Percentiles rank a stretch among this genome's conserved stretches.
Evolutionary conservation across 2,113 vertebrate genomes (phyloP).

Genomic region (Ariopsis seemanni): DNA sequence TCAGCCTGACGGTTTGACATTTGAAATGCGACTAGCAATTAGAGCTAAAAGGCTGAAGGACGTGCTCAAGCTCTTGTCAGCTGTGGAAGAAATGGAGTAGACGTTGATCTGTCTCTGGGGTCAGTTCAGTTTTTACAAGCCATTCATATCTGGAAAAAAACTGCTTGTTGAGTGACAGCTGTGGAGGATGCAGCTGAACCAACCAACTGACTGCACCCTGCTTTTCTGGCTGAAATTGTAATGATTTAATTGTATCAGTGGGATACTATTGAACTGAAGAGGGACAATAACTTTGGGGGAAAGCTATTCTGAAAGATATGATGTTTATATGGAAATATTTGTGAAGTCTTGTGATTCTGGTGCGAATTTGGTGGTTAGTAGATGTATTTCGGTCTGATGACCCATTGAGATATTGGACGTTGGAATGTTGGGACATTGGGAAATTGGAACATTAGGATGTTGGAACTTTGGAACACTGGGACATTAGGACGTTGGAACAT

Average conservation of each 20-base stretch:
- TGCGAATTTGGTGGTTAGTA: not conserved
- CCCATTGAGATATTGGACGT: too few species aligned
- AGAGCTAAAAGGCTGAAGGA: slow-evolving; percentile 47
- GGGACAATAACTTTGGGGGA: not conserved
- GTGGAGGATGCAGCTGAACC: slow-evolving; percentile 24
- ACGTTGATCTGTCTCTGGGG: slow-evolving; percentile 36
- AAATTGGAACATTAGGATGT: too few species aligned
- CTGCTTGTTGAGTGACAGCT: slow-evolving; percentile 23
- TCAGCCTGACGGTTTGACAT: slow-evolving; percentile 40
- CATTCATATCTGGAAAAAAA: slow-evolving; percentile 34
- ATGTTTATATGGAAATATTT: not conserved
- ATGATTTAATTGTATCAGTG: not conserved
- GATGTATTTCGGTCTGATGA: too few species aligned
- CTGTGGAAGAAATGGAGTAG: slow-evolving; percentile 32
- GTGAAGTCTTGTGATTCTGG: not conserved
- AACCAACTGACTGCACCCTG: not conserved
- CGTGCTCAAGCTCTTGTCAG: slow-evolving; percentile 27
- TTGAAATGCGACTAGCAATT: slow-evolving; percentile 48
- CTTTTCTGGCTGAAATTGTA: not conserved
- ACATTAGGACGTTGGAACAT: too few species aligned
- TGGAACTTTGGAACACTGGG: too few species aligned
- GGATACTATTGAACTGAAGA: not conserved
- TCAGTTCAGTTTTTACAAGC: slow-evolving; percentile 41
- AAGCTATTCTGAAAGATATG: not conserved
- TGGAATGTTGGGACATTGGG: too few species aligned